Conservation (phyloP, 2,797 vertebrate species). For the Kryptopterus vitreolus region DNA sequence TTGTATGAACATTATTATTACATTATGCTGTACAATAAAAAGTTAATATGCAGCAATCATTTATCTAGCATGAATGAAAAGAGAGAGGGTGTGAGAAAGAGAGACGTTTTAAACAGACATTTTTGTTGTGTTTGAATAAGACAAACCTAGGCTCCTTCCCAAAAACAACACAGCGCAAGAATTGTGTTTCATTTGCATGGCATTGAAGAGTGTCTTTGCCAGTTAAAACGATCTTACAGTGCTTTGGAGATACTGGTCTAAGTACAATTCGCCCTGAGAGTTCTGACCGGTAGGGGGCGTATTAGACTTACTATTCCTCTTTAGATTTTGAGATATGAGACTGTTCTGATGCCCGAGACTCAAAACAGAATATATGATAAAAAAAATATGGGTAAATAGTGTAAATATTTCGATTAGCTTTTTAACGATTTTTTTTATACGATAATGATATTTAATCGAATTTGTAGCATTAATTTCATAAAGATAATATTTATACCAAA, state of each 20-base stretch:
- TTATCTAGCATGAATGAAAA: background rate
- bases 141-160: background rate
- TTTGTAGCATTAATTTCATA: background rate
- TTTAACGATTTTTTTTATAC: no score
- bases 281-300: slow-evolving; percentile 67
- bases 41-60: background rate
- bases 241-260: background rate
- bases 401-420: background rate
- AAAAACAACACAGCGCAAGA: no score
- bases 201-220: slow-evolving; percentile 1
- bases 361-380: background rate
- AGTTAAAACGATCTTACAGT: background rate
- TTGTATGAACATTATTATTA: background rate
- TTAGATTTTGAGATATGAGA: slow-evolving; percentile 37
- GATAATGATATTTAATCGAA: background rate
- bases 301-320: slow-evolving; percentile 62
- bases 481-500: background rate
- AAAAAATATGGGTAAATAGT: slow-evolving; percentile 14
- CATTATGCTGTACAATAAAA: background rate
- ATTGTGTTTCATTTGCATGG: background rate
- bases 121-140: background rate
- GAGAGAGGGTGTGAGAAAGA: background rate
- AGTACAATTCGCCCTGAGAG: background rate
- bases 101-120: background rate
- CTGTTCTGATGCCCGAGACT: slow-evolving; percentile 39